A percentile compares a stretch with the other conserved stretches of the same genome.
Conservation (phyloP, 2,888 invertebrate genomes). For the Bhutanitis thaidina region DNA sequence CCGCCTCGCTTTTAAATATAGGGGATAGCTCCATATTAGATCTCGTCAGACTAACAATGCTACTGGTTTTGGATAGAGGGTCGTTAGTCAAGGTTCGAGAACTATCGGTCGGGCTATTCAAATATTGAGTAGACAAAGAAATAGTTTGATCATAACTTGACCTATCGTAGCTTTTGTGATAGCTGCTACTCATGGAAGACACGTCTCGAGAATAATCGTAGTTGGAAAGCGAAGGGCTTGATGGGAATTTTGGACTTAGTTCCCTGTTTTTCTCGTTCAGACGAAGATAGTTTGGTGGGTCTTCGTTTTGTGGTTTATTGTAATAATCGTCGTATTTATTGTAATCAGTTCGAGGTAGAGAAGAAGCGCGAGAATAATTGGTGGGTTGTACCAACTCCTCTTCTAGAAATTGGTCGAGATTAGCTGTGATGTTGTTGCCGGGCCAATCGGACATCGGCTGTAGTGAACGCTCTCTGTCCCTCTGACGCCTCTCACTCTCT, state of each 20-base stretch:
- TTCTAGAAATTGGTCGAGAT: slow-evolving; percentile 71
- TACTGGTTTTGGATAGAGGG: slow-evolving; percentile 70
- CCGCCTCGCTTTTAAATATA: slow-evolving; percentile 92
- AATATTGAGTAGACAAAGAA: slow-evolving; percentile 65
- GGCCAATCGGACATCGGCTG: slow-evolving; percentile 75
- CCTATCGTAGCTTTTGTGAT: slow-evolving; percentile 60
- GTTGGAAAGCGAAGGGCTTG: slow-evolving; percentile 69
- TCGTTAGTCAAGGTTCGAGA: slow-evolving; percentile 69
- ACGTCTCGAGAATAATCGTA: slow-evolving; percentile 69
- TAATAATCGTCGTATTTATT: slow-evolving; percentile 63
- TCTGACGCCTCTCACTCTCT: slow-evolving; percentile 91
- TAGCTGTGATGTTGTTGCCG: slow-evolving; percentile 56
- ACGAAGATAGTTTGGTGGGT: slow-evolving; percentile 51
- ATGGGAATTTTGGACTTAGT: slow-evolving; percentile 68
- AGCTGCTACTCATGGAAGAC: slow-evolving; percentile 66
- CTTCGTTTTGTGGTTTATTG: slow-evolving; percentile 40
- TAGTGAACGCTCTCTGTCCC: slow-evolving; percentile 86
- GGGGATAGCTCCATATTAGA: slow-evolving; percentile 84
- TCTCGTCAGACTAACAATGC: slow-evolving; percentile 64
- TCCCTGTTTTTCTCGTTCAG: slow-evolving; percentile 60
- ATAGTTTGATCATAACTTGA: slow-evolving; percentile 58
- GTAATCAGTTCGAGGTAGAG: slow-evolving; percentile 71
- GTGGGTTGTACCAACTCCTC: slow-evolving; percentile 66
- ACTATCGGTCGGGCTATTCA: slow-evolving; percentile 71
- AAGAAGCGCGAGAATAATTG: slow-evolving; percentile 70